phyloP scores from a whole-genome alignment of 2,113 vertebrate species.

The Panurus biarmicus region DNA sequence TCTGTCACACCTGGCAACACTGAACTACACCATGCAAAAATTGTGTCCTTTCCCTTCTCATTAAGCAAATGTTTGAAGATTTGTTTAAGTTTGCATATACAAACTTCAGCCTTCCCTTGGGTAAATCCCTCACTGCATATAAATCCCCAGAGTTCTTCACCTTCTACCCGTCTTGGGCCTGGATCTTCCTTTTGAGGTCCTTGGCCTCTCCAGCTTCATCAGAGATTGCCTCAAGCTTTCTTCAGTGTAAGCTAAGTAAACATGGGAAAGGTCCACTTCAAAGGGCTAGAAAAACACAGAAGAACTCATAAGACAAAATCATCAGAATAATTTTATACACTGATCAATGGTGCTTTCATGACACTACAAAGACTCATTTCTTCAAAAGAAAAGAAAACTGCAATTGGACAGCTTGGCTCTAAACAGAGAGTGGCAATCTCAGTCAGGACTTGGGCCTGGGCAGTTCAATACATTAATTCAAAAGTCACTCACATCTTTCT shows the following conservation, averaged over 20 bases:
- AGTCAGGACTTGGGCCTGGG: not conserved
- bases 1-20: not conserved
- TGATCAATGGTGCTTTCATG: not conserved
- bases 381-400: not conserved
- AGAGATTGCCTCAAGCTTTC: constrained; percentile 94
- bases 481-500: constrained; percentile 88
- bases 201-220: constrained; percentile 91
- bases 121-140: not conserved
- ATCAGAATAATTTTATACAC: not conserved
- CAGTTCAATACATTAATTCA: not conserved
- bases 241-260: constrained; percentile 95
- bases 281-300: constrained; percentile 78
- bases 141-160: constrained; percentile 67
- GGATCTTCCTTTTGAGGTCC: constrained; percentile 89
- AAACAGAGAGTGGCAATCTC: not conserved
- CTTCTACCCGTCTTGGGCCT: constrained; percentile 90
- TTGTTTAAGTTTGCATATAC: not conserved
- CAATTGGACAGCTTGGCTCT: not conserved
- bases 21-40: not conserved
- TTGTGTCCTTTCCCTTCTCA: not conserved
- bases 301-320: not conserved
- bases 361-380: not conserved
- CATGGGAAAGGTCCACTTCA: constrained; percentile 93
- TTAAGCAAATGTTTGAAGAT: not conserved
- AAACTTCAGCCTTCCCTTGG: not conserved